Evolutionary conservation across 2,888 invertebrate genomes (phyloP), one percentile per base, ranked within the genome.

Genomic region (Agrotis puta): DNA sequence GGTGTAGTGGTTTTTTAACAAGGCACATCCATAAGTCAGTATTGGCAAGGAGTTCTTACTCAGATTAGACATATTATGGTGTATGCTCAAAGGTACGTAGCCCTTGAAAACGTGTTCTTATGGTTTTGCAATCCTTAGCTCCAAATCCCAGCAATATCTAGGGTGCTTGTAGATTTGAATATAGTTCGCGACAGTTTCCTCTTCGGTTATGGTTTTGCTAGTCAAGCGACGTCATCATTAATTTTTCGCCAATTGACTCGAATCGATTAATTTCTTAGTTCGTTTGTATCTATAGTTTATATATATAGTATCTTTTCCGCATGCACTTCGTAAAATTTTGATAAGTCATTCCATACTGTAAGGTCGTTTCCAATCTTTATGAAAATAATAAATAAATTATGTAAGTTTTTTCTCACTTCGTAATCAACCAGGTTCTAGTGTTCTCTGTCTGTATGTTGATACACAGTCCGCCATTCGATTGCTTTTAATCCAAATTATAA

Each of bases 401-500:
- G n/a, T 9, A 45, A 39, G 39, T 39, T 39, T 3, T 39, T 45
- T 45, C 13, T 20, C 13, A 54, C 14, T 43, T 33, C 22, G 14
- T 18, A 18, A 18, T 4, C 9, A 56, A 14, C 18, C 14, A 27
- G n/a, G 5, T 39, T 64, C 2, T 1, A 39, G 24, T 16, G 54
- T 48, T 54, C 64, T 64, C 9, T 54, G 20, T 70, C 11, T 14
- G n/a, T 47, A 43, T 11, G 27, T 64, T 71, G 18, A 54, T 48
- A 20, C 24, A 20, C 24, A 22, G 22, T 18, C 20, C 27, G 47
- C 9, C 39, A 18, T 20, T 18, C 33, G 33, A 22, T 74, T 18
- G 14, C 7, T 24, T 73, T 45, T 39, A 39, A 53, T 62, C 16
- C 53, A 47, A 74, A 20, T 74, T 20, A 54, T 27, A 22, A 48